A percentile compares a stretch with the other conserved stretches of the same genome.
Evolutionary conservation across 2,888 invertebrate species (phyloP).

Genomic region (Toxonevra muliebris): DNA sequence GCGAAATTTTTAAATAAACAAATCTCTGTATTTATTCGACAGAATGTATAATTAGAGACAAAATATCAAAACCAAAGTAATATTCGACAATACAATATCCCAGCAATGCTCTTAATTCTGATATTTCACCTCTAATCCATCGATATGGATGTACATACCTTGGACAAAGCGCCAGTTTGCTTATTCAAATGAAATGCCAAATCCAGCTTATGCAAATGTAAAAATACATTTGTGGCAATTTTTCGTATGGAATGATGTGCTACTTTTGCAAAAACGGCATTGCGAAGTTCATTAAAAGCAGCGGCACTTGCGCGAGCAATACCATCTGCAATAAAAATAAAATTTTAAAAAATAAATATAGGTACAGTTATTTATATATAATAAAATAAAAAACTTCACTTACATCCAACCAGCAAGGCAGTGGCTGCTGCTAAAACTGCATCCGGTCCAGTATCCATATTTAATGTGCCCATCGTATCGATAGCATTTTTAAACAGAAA

Average conservation of each 20-base stretch:
- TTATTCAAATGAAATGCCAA: conserved; percentile 91
- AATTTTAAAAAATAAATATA: conserved; percentile 4
- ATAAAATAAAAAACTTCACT: conserved; percentile 50
- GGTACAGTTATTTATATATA: neutral
- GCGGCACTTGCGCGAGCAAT: conserved; percentile 89
- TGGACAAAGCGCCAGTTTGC: conserved; percentile 95
- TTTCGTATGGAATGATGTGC: conserved; percentile 96
- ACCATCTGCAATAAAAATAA: conserved; percentile 77
- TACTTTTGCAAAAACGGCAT: conserved; percentile 97
- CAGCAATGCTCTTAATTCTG: no score
- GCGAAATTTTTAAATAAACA: no score
- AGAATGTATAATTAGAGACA: no score
- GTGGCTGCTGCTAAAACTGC: conserved; percentile 82
- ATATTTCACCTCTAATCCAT: no score
- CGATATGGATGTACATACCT: conserved; percentile 67
- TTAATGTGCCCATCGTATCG: conserved; percentile 85
- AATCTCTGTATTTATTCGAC: no score
- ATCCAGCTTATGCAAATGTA: conserved; percentile 94
- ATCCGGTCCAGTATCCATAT: conserved; percentile 81
- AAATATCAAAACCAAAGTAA: no score
- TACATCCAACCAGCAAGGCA: conserved; percentile 88
- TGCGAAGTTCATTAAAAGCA: conserved; percentile 94
- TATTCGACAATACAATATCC: no score
- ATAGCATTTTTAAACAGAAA: conserved; percentile 95
- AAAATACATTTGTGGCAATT: conserved; percentile 94